Evolutionary conservation across 2,113 vertebrate species (phyloP).

Genomic region (Macrotis lagotis): DNA sequence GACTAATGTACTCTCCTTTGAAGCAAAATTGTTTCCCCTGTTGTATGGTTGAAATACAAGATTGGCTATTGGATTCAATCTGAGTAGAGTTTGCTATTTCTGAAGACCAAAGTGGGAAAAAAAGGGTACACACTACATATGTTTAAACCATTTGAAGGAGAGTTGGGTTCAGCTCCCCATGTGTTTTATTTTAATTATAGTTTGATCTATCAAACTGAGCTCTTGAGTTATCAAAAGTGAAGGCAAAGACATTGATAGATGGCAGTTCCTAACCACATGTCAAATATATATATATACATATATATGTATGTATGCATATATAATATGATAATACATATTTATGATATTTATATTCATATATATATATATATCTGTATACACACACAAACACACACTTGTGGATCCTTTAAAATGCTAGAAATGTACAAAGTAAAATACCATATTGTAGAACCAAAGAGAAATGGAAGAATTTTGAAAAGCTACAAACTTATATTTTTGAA

Average conservation of each 20-base stretch:
- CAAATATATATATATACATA: conserved; percentile 17
- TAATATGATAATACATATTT: too few relatives aligned
- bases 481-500: neutral
- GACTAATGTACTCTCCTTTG: conserved; percentile 60
- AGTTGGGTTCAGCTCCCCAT: conserved; percentile 8
- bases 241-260: conserved; percentile 45
- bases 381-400: too few relatives aligned
- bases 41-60: conserved; percentile 54
- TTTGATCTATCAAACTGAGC: conserved; percentile 36
- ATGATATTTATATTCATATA: too few relatives aligned
- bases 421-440: conserved; percentile 1
- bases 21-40: conserved; percentile 57
- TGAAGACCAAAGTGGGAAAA: conserved; percentile 53
- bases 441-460: conserved; percentile 16
- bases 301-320: too few relatives aligned
- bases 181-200: conserved; percentile 52
- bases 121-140: neutral
- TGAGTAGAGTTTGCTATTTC: conserved; percentile 41
- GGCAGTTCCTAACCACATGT: conserved; percentile 56
- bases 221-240: conserved; percentile 10
- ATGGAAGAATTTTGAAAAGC: neutral
- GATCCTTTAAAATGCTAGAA: conserved; percentile 22
- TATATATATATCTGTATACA: too few relatives aligned
- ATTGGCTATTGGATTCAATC: conserved; percentile 31
- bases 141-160: conserved; percentile 31